Evolutionary conservation across 2,113 vertebrate genomes (phyloP), one percentile per base, ranked within the genome.

Genomic region (Rutilus rutilus): DNA sequence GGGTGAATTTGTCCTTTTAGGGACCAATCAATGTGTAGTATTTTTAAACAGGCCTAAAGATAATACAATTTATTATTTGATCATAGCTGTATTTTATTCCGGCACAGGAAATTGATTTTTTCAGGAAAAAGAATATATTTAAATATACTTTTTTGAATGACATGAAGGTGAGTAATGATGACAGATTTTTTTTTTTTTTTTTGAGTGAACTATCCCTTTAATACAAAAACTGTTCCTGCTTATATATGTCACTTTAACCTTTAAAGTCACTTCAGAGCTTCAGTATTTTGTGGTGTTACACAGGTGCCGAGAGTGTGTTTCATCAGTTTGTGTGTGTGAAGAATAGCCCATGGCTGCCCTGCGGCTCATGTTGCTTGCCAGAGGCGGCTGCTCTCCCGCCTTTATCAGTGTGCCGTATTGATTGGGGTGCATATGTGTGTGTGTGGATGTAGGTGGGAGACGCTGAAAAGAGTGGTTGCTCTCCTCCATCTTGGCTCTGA

Each of bases 321-420:
- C 6, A 62, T 75, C 19, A 75, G 59, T 82, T 42, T 86, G 82
- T 33, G 59, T 62, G 36, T 57, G 39, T 59, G 50, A 83, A 64
- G 27, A 81, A 50, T 83, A 79, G 82, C 89, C 74, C 69, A 79
- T 39, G 50, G 89, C 78, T 78, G 62, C 80, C 87, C 59, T 25
- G 50, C 84, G 85, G 85, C 71, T 59, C 67, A 7, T 75, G 78
- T 78, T 67, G 45, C 36, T 74, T 45, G 78, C 85, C 74, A 1
- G 12, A 75, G 74, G 85, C 78, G 23, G 45, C 42, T 85, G 78
- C 78, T 64, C 83, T 86, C 85, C 87, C 54, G 21, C 79, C 54
- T 64, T 79, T 84, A 83, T 84, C 65, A 86, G 85, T 80, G 84
- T 84, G 84, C 71, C 76, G 50, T 84, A 90, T 91, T 88, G 90